A percentile compares a stretch with the other conserved stretches of the same genome.
Evolutionary conservation across 2,113 vertebrate species (phyloP).

Genomic region (Hemibagrus wyckioides): DNA sequence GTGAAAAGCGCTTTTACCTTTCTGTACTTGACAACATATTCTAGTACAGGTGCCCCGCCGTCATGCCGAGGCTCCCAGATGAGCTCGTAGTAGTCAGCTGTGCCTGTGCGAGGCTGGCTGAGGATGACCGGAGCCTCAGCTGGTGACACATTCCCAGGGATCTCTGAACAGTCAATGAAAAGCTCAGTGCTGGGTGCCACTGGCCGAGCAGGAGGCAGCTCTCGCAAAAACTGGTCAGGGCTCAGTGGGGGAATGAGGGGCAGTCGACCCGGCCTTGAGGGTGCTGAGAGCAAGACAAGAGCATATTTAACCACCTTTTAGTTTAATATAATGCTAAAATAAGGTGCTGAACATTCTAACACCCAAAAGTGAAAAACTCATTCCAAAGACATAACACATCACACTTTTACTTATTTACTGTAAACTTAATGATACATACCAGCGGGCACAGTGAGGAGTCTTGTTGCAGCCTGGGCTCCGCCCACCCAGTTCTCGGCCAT

Average conservation of each 20-base stretch:
- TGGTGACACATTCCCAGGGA: slow-evolving; percentile 71
- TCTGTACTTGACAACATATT: slow-evolving; percentile 91
- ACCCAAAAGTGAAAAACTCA: too few relatives aligned
- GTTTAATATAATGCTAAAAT: too few relatives aligned
- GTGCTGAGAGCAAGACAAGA: slow-evolving; percentile 51
- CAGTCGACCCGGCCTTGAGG: slow-evolving; percentile 60
- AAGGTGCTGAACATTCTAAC: too few relatives aligned
- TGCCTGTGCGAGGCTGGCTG: slow-evolving; percentile 90
- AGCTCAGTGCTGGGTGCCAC: slow-evolving; percentile 59
- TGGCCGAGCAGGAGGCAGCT: slow-evolving; percentile 68
- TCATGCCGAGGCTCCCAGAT: slow-evolving; percentile 91
- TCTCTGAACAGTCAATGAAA: slow-evolving; percentile 75
- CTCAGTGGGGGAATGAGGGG: slow-evolving; percentile 69
- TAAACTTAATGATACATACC: slow-evolving; percentile 67
- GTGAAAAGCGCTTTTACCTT: slow-evolving; percentile 75
- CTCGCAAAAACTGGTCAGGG: slow-evolving; percentile 75
- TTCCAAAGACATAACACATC: not conserved
- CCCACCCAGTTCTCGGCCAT: slow-evolving; percentile 94
- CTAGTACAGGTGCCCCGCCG: slow-evolving; percentile 79
- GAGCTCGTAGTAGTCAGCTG: slow-evolving; percentile 91
- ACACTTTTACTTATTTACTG: not conserved
- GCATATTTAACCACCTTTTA: not conserved
- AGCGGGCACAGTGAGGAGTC: slow-evolving; percentile 78
- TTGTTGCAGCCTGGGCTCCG: slow-evolving; percentile 87
- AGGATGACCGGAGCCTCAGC: slow-evolving; percentile 93